Conservation (phyloP, 2,797 vertebrate species). For the Balearica regulorum region DNA sequence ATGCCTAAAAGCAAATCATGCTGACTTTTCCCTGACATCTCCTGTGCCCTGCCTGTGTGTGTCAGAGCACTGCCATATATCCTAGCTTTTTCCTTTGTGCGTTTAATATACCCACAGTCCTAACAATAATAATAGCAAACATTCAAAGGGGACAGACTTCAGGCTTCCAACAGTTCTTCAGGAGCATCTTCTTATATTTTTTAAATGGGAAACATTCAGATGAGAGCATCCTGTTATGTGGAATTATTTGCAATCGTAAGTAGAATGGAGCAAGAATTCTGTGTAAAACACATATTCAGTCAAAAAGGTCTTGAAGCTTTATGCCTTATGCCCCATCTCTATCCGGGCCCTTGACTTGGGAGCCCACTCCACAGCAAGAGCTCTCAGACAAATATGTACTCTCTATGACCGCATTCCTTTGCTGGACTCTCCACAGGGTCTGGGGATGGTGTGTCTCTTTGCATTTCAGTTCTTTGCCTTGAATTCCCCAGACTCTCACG, state of each 20-base stretch:
- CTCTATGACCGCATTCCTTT: not conserved
- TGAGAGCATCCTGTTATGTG: not conserved
- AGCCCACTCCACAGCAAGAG: not conserved
- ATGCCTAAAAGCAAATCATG: not conserved
- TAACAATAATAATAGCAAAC: not conserved
- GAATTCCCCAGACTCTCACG: not conserved
- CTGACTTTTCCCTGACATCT: not conserved
- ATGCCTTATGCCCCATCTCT: not conserved
- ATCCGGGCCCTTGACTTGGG: not conserved
- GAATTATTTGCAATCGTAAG: not conserved
- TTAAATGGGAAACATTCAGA: accelerated
- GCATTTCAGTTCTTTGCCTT: not conserved
- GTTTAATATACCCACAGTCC: not conserved
- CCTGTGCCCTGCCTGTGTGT: not conserved
- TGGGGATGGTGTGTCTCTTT: not conserved
- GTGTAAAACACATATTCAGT: not conserved
- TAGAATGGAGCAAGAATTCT: not conserved
- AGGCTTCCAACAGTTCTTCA: not conserved
- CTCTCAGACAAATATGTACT: not conserved
- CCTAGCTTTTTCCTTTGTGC: not conserved
- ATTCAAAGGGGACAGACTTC: not conserved
- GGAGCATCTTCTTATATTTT: not conserved
- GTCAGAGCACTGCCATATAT: not conserved
- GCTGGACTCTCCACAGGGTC: not conserved
- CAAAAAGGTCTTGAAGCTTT: not conserved